Evolutionary conservation across 2,113 vertebrate species (phyloP), one percentile per base, ranked within the genome.

Genomic region (Globicephala melas): DNA sequence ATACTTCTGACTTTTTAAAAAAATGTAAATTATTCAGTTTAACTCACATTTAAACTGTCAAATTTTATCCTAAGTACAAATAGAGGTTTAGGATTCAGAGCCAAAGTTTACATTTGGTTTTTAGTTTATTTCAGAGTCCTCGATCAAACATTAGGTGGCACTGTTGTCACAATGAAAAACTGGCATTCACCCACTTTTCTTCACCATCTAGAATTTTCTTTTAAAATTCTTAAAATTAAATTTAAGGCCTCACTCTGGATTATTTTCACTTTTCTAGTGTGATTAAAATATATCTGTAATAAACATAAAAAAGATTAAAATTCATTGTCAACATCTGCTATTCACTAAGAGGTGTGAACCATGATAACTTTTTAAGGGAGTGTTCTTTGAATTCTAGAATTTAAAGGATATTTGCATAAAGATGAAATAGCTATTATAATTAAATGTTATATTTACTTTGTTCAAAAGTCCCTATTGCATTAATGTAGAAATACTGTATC

Each of bases 131-230:
- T 95, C 76, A 50, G 36, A 90, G 50, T 62, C 36, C 11, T 10
- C 31, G 12, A 94, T 26, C 0, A 67, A 97, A 95, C 99, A 98
- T 98, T 99, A 99, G 99, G 98, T 99, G 99, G 98, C 98, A 99
- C 92, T 99, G 95, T 99, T 99, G 98, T 84, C 97, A 98, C 98
- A 98, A 98, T 20, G 84, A 99, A 98, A 93, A 98, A 63, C 50
- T 68, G 20, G 13, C 3, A 33, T 17, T 50, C 38, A 21, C 7
- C 5, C 8, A 11, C 47, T 38, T 55, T 44, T 67, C n/a, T 8
- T 58, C 28, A 28, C 47, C 36, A 0, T 15, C 36, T 60, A n/a
- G 83, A 73, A 3, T 0, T n/a, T 2, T 89, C 14, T 90, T 21
- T 90, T 0, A 77, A 44, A 89, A 74, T 36, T 90, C 73, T 76